A percentile compares a stretch with the other conserved stretches of the same genome.
Conservation (phyloP, 2,797 vertebrate species). For the Catharus ustulatus region DNA sequence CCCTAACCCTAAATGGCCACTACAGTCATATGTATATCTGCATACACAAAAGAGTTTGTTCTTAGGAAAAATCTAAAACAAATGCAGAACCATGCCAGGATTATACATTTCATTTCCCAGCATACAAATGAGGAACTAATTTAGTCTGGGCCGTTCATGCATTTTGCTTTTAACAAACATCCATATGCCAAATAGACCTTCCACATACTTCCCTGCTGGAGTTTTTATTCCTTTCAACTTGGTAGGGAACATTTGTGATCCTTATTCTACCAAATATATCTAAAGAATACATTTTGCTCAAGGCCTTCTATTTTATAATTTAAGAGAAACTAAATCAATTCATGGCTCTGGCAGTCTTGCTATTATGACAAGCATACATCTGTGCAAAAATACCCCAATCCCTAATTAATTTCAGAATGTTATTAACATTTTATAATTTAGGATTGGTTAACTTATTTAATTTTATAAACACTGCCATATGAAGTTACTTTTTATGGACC, state of each 20-base stretch:
- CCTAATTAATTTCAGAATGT: constrained; percentile 22
- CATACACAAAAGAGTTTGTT: constrained; percentile 40
- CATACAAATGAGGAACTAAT: constrained; percentile 66
- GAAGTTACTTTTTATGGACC: constrained; percentile 18
- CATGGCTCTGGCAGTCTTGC: neutral
- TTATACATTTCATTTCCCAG: constrained; percentile 64
- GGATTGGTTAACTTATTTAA: constrained; percentile 42
- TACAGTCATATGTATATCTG: neutral
- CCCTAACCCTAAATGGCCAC: neutral
- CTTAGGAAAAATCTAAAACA: constrained; percentile 51
- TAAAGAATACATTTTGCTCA: constrained; percentile 70
- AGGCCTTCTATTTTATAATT: constrained; percentile 68
- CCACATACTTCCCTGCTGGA: constrained; percentile 62
- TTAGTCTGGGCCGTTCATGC: constrained; percentile 69
- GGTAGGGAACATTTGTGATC: constrained; percentile 70
- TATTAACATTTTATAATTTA: constrained; percentile 54
- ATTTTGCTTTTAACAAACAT: constrained; percentile 71
- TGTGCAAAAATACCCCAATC: constrained; percentile 55
- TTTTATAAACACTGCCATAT: constrained; percentile 2
- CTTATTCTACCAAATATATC: constrained; percentile 68
- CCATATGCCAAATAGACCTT: constrained; percentile 73
- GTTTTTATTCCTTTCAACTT: constrained; percentile 68
- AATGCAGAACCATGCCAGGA: constrained; percentile 38
- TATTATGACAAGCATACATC: constrained; percentile 64
- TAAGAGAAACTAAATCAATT: constrained; percentile 69